Evolutionary conservation across 2,797 vertebrate species (phyloP).

Genomic region (Tangara arthus): DNA sequence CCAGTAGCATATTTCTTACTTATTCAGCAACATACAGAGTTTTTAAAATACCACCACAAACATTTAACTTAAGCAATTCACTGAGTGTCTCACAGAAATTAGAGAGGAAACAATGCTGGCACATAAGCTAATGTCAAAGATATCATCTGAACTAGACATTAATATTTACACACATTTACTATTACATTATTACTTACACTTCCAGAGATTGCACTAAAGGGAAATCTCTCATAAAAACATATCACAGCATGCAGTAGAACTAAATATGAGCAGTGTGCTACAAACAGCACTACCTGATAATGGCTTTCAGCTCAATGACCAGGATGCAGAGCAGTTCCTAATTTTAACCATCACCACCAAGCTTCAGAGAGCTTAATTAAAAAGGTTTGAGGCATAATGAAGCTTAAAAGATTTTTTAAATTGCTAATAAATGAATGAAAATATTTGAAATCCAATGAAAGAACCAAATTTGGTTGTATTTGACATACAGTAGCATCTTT

Average conservation of each 20-base stretch:
- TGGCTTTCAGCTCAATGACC: not conserved
- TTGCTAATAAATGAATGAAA: not conserved
- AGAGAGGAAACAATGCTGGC: not conserved
- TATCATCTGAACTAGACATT: not conserved
- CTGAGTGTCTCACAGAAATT: not conserved
- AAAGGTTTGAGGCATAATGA: not conserved
- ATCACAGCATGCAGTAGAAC: not conserved
- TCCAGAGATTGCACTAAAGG: not conserved
- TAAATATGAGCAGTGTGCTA: not conserved
- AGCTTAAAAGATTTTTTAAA: not conserved
- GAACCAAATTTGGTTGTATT: not conserved
- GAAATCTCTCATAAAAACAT: not conserved
- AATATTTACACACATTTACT: not conserved
- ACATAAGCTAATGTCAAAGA: not conserved
- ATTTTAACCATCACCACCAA: not conserved
- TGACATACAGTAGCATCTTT: not conserved
- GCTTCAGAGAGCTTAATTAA: not conserved
- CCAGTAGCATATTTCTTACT: not conserved
- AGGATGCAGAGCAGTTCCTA: not conserved
- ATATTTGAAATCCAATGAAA: not conserved
- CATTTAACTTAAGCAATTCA: not conserved
- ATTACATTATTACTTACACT: not conserved
- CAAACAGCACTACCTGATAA: not conserved
- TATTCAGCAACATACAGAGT: not conserved
- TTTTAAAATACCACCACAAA: not conserved